Conservation (phyloP, 2,888 invertebrate genomes). For the Colostygia pectinataria region DNA sequence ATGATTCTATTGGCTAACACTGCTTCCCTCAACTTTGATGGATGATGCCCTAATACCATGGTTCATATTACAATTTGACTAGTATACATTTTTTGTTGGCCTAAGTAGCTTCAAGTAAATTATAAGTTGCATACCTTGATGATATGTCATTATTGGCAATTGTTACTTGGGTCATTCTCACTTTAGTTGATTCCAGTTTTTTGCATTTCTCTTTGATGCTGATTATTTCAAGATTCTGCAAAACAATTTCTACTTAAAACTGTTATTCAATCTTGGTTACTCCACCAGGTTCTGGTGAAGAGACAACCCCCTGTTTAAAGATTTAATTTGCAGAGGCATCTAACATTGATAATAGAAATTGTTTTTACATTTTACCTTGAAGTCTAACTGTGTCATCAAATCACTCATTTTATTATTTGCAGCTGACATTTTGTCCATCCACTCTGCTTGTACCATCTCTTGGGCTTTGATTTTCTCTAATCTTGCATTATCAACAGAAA, state of each 20-base stretch:
- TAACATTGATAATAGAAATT: too few relatives aligned
- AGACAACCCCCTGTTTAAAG: too few relatives aligned
- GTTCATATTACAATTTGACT: too few relatives aligned
- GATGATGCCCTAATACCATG: too few relatives aligned
- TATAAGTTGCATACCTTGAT: constrained; percentile 48
- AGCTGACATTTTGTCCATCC: constrained; percentile 69
- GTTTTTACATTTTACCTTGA: constrained; percentile 65
- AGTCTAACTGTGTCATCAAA: constrained; percentile 79
- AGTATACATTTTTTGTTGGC: too few relatives aligned
- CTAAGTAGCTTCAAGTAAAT: too few relatives aligned
- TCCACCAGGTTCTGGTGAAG: too few relatives aligned
- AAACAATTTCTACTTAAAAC: constrained; percentile 20
- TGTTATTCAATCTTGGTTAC: neutral
- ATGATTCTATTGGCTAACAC: neutral
- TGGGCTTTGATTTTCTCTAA: constrained; percentile 69
- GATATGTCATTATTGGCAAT: constrained; percentile 60
- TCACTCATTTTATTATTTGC: constrained; percentile 69
- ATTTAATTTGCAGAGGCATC: too few relatives aligned
- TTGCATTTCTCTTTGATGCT: constrained; percentile 81
- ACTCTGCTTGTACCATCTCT: constrained; percentile 76
- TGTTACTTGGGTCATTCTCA: constrained; percentile 68
- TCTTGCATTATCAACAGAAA: constrained; percentile 67
- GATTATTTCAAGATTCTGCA: constrained; percentile 82
- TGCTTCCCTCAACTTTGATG: too few relatives aligned
- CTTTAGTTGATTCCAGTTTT: constrained; percentile 69